phyloP scores from a whole-genome alignment of 2,113 vertebrate genomes.

The Dicentrarchus labrax region DNA sequence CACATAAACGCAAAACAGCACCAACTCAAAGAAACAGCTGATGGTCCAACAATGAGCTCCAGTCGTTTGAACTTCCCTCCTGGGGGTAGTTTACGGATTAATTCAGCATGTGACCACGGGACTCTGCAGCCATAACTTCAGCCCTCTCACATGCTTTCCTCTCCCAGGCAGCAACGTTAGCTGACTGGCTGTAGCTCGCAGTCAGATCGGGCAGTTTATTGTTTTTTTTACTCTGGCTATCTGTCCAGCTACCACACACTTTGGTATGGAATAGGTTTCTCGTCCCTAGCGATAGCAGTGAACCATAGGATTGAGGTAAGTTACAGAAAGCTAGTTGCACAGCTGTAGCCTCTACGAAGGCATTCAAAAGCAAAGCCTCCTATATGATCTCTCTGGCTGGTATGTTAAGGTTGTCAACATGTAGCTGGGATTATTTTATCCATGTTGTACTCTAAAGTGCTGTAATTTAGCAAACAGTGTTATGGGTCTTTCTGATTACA shows the following conservation, averaged over 20 bases:
- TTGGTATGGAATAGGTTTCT: slow-evolving; percentile 12
- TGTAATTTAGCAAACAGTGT: background rate
- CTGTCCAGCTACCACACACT: background rate
- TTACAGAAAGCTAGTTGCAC: background rate
- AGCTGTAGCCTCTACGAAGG: background rate
- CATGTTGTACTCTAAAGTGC: background rate
- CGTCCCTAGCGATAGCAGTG: background rate
- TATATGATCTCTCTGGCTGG: background rate
- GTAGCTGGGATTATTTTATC: background rate
- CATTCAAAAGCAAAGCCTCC: background rate
- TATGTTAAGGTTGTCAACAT: background rate
- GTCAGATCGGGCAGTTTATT: background rate
- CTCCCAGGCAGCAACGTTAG: background rate
- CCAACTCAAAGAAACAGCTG: too few relatives aligned
- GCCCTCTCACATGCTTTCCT: slow-evolving; percentile 55
- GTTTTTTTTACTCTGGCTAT: background rate
- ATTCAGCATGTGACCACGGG: slow-evolving; percentile 78
- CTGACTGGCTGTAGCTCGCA: background rate
- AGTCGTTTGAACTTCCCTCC: slow-evolving; percentile 78
- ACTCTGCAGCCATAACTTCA: slow-evolving; percentile 42
- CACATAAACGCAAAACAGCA: too few relatives aligned
- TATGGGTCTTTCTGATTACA: background rate
- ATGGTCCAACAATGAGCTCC: background rate
- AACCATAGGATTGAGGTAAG: slow-evolving; percentile 35
- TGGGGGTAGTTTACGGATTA: slow-evolving; percentile 53